Conservation (phyloP, 2,797 vertebrate genomes). For the Chloroceryle amazona region DNA sequence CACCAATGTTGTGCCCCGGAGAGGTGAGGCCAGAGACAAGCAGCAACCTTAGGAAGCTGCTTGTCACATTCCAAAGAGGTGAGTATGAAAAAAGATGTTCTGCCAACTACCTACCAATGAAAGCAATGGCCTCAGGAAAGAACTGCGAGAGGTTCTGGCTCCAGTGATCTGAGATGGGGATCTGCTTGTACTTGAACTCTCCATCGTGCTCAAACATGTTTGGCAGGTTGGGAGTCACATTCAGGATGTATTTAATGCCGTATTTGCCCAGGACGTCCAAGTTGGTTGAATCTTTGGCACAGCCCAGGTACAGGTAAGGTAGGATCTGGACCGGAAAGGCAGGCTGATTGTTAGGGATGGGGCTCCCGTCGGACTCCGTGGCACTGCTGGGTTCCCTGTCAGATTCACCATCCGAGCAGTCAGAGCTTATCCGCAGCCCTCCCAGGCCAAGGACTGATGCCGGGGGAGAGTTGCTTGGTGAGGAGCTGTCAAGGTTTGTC, state of each 20-base stretch:
- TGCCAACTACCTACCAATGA: constrained; percentile 91
- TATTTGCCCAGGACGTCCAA: constrained; percentile 96
- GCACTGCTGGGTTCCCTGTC: constrained; percentile 96
- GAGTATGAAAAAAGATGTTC: constrained; percentile 21
- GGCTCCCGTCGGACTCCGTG: constrained; percentile 95
- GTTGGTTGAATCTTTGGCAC: constrained; percentile 98
- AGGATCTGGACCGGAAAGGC: constrained; percentile 98
- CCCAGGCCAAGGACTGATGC: constrained; percentile 92
- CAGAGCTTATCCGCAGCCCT: constrained; percentile 94
- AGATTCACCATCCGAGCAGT: constrained; percentile 95
- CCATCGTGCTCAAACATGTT: constrained; percentile 98
- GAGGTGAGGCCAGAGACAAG: neutral
- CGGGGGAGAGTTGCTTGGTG: constrained; percentile 92
- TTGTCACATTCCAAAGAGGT: constrained; percentile 26
- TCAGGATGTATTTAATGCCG: constrained; percentile 98
- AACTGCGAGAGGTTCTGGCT: constrained; percentile 99
- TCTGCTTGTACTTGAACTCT: constrained; percentile 99
- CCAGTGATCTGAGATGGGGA: constrained; percentile 99
- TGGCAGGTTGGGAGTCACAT: constrained; percentile 97
- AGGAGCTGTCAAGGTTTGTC: constrained; percentile 92
- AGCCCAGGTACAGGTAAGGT: constrained; percentile 97
- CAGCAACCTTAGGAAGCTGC: neutral
- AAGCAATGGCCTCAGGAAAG: constrained; percentile 98
- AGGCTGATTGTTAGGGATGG: constrained; percentile 92
- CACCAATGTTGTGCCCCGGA: accelerated